Base-by-base conservation (phyloP, 1,140 invertebrate genomes). In the Cotesia glomerata region DNA sequence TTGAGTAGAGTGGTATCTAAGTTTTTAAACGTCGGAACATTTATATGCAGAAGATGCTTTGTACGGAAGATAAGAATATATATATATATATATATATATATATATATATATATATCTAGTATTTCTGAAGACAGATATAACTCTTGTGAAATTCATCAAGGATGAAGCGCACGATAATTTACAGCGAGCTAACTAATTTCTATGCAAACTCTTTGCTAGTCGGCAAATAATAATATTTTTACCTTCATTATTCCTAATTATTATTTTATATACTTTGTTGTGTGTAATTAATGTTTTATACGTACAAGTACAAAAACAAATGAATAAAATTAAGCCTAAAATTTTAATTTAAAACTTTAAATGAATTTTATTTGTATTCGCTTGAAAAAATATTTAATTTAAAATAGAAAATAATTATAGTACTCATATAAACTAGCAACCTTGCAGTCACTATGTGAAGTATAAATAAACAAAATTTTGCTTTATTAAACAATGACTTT, bases 71-170 rank as follows among this genome's bases (percentile, higher is more conserved):
- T 63, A 5, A 59, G 56, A 9, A 26, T 16, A 59, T 59, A 14
- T 59, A n/a, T 35, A 18, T 11, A 35, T 34, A 26, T 62, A 4
- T 32, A 34, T 26, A n/a, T n/a, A n/a, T n/a, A 26, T 16, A 59
- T 59, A 14, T 59, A n/a, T 35, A 18, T 11, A 35, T 34, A 26
- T 62, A 4, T 32, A 34, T 26, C 18, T 62, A 16, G 18, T 34
- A 32, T 52, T 5, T 65, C 7, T 45, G 7, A 5, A 45, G 39
- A 5, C 39, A 45, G 39, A 45, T 45, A 45, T 45, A 45, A 66
- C 56, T 67, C 68, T 73, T 73, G 71, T 63, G 68, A 73, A 75
- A 75, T 75, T 75, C 62, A 75, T 75, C 69, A 75, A 61, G 65
- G 51, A 75, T 75, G 68, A 71, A 71, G 66, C 13, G 45, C 71